These are phyloP conservation scores for Epinotia ramella DNA, from an alignment of 2,888 invertebrate species.

Conservation along the genomic window DNA sequence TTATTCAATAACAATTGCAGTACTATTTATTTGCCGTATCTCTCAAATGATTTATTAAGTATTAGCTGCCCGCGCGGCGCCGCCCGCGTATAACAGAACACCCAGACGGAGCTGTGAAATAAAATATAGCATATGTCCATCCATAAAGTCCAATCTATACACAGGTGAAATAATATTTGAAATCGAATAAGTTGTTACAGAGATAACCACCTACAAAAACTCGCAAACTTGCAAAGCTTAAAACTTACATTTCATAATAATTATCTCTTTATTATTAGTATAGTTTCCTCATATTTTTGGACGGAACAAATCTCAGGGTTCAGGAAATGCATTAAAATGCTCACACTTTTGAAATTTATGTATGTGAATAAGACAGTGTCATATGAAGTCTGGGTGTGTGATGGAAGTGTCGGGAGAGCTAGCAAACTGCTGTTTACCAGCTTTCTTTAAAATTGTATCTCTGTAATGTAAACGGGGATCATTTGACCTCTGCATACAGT, in stretches of 20 bases:
- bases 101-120: no score
- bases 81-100: no score
- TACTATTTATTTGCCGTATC: not conserved
- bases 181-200: no score
- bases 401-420: not conserved
- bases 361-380: not conserved
- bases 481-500: conserved; percentile 11
- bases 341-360: not conserved
- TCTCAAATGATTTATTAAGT: not conserved
- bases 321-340: not conserved
- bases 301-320: not conserved
- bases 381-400: not conserved
- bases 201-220: no score
- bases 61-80: no score
- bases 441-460: conserved; percentile 24
- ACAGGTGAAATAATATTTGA: no score
- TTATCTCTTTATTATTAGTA: no score
- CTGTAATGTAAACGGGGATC: conserved; percentile 24
- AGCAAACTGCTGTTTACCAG: conserved; percentile 2
- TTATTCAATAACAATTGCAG: no score
- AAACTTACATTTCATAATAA: no score
- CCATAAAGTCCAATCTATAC: no score
- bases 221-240: no score
- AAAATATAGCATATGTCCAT: no score
- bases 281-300: not conserved